Evolutionary conservation across 2,888 invertebrate species (phyloP).

Genomic region (Nasonovia ribisnigri): DNA sequence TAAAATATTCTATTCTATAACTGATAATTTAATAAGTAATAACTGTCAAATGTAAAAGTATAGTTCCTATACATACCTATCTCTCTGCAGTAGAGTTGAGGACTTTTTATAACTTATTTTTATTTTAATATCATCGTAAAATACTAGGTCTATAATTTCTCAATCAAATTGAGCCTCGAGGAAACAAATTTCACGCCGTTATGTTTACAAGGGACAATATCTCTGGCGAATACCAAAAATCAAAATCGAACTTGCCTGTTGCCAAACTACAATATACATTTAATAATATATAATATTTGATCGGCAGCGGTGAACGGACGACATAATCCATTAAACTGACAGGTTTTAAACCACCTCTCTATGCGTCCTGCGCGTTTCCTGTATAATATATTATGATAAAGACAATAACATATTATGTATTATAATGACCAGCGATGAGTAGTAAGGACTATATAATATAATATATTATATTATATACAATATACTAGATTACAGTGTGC

Average conservation of each 20-base stretch:
- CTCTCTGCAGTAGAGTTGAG: too few species aligned
- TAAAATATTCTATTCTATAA: too few species aligned
- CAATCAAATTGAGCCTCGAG: neutral
- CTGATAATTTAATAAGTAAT: too few species aligned
- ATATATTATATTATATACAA: too few species aligned
- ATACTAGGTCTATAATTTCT: neutral
- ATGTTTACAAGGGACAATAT: too few species aligned
- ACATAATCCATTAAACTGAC: neutral
- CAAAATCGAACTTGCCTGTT: neutral
- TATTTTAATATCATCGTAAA: too few species aligned
- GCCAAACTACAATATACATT: neutral
- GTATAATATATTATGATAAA: neutral
- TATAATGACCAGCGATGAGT: neutral
- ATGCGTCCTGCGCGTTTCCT: neutral
- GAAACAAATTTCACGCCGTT: neutral
- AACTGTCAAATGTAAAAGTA: too few species aligned
- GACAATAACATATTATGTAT: neutral
- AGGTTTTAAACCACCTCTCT: neutral
- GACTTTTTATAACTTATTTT: too few species aligned
- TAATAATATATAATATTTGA: neutral
- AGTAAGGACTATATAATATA: too few species aligned
- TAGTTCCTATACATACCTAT: too few species aligned
- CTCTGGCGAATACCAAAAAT: too few species aligned
- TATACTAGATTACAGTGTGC: neutral
- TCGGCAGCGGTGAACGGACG: neutral